Base-by-base conservation (phyloP, 1,140 invertebrate species). In the Lycorma delicatula region DNA sequence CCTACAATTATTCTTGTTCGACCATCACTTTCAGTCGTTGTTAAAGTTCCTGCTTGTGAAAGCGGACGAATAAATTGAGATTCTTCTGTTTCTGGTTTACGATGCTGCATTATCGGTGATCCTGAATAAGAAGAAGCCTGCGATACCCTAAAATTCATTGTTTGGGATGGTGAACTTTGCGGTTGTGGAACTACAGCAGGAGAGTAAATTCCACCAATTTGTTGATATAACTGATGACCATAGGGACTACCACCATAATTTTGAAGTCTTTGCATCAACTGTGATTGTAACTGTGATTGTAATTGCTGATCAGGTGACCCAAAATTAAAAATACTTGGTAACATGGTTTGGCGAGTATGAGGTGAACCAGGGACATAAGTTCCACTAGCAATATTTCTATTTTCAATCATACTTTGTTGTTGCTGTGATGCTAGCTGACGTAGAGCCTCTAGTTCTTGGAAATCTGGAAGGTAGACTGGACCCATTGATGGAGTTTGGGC, bases 41-140 rank as follows among this genome's bases (percentile, higher is more conserved):
- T 79, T 22, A 82, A 63, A 27, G 80, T 80, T 6, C 75, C 77
- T 11, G 80, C 76, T 61, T 83, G 83, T 0, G 82, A 81, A 22
- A 86, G 64, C 0, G 84, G 83, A 67, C 79, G 83, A 62, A 85
- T 85, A 56, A 83, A 83, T 1, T 79, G 74, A 0, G 68, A 4
- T 68, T 66, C 1, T 75, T 77, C 74, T 0, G 53, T 2, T 1
- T 29, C 38, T 25, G 11, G 1, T 18, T 31, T 26, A n/a, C 46
- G 41, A 25, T 56, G 55, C 7, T 26, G 27, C 7, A 44, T 26
- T 7, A 75, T 59, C 0, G 74, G 73, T 1, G 74, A 75, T 5
- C 71, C 70, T 0, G 70, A 66, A 49, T 71, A 75, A 34, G 73
- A 73, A 54, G 72, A 72, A 0, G 71, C 61, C 54, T 74, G 72